phyloP scores from a whole-genome alignment of 1,140 invertebrate species.

The Ostrea edulis region DNA sequence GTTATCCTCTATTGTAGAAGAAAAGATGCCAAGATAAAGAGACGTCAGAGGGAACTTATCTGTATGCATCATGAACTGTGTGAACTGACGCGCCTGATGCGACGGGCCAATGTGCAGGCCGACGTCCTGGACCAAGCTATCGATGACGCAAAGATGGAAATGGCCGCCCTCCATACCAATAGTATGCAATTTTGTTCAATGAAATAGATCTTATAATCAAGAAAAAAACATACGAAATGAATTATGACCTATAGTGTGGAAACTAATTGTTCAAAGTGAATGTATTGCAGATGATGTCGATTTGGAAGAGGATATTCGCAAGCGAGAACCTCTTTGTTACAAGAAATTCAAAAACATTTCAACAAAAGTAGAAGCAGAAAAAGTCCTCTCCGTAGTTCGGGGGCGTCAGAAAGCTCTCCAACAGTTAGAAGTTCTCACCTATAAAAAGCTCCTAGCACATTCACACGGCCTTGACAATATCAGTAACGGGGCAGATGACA shows the following conservation, averaged over 20 bases:
- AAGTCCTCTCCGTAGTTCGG: not conserved
- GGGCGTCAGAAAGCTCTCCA: not conserved
- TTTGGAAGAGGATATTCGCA: not conserved
- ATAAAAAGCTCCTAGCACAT: not conserved
- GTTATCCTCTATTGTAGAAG: not conserved
- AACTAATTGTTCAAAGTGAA: not conserved
- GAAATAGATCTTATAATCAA: not conserved
- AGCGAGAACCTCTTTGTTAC: slow-evolving; percentile 15
- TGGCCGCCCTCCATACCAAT: not conserved
- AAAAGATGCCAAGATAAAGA: slow-evolving; percentile 27
- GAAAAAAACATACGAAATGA: too few relatives aligned
- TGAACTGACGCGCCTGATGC: slow-evolving; percentile 17
- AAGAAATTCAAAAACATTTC: slow-evolving; percentile 17
- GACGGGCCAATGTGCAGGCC: not conserved
- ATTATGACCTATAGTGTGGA: too few relatives aligned
- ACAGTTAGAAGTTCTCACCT: slow-evolving; percentile 4
- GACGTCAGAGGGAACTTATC: not conserved
- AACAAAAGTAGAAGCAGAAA: not conserved
- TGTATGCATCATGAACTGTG: slow-evolving; percentile 25
- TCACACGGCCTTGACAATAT: not conserved
- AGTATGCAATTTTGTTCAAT: not conserved
- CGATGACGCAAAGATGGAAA: not conserved
- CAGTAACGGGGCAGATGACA: not conserved
- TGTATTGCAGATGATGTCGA: not conserved
- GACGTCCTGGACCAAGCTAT: not conserved